Percentiles rank a stretch among this genome's conserved stretches.
phyloP scores from a whole-genome alignment of 2,888 invertebrate genomes.

The Tribolium freemani region DNA sequence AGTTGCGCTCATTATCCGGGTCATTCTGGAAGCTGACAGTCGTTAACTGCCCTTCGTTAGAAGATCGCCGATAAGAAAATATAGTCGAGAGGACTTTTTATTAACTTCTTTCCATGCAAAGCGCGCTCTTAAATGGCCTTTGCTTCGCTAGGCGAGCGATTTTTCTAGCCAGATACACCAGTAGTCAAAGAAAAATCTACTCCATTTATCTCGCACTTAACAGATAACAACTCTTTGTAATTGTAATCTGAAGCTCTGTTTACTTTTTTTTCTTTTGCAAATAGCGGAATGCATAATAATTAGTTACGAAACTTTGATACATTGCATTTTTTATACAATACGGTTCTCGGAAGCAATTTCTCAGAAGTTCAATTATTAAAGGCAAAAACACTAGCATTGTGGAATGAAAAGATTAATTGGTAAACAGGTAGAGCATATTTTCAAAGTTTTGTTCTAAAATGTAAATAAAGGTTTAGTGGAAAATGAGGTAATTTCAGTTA shows the following conservation, averaged over 20 bases:
- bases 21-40: conserved; percentile 55
- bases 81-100: conserved; percentile 53
- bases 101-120: conserved; percentile 52
- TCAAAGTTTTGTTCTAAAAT: not conserved
- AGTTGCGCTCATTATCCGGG: conserved; percentile 56
- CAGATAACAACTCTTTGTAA: no score
- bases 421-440: not conserved
- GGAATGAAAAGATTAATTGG: no score
- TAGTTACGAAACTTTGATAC: no score
- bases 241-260: no score
- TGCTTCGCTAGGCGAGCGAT: conserved; percentile 1
- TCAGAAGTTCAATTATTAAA: no score
- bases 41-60: conserved; percentile 57
- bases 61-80: conserved; percentile 54
- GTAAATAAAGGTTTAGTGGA: not conserved
- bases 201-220: no score
- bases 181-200: no score
- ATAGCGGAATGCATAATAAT: no score
- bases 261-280: no score
- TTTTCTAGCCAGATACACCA: not conserved
- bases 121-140: conserved; percentile 38
- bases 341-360: no score
- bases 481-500: not conserved
- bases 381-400: no score
- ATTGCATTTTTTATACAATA: no score